Percentiles rank a stretch among this genome's conserved stretches.
phyloP scores from a whole-genome alignment of 2,888 invertebrate genomes.

The Brenthis hecate region DNA sequence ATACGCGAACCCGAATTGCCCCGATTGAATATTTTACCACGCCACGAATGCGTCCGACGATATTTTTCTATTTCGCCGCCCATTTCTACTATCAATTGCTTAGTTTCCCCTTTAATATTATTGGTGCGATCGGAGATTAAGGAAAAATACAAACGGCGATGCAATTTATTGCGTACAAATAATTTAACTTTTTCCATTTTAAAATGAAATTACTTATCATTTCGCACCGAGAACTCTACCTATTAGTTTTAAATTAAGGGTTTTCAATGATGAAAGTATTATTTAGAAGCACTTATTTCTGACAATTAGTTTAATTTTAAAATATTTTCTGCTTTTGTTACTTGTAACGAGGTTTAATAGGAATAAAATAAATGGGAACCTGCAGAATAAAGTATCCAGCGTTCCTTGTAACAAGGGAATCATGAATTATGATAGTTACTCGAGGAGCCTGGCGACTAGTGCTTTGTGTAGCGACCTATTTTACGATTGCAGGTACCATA shows the following conservation, averaged over 20 bases:
- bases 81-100: conserved; percentile 81
- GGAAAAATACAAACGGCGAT: conserved; percentile 34
- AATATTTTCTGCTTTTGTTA: conserved; percentile 30
- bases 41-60: conserved; percentile 78
- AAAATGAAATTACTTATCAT: conserved; percentile 8
- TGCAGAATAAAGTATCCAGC: conserved; percentile 39
- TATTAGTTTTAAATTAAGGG: no score
- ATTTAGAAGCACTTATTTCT: neutral
- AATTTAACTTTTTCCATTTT: conserved; percentile 8
- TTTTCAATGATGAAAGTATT: neutral
- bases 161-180: conserved; percentile 24
- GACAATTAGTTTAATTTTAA: conserved; percentile 17
- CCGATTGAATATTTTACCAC: conserved; percentile 82
- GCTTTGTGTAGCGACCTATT: conserved; percentile 40
- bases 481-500: conserved; percentile 35
- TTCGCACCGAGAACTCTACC: no score
- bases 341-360: conserved; percentile 39
- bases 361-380: conserved; percentile 41
- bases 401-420: conserved; percentile 40
- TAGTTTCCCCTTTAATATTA: conserved; percentile 78
- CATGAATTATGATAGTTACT: conserved; percentile 43
- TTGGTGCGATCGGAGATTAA: conserved; percentile 58
- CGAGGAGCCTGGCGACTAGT: conserved; percentile 37
- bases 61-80: conserved; percentile 80
- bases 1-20: conserved; percentile 79